Base-by-base conservation (phyloP, 2,113 vertebrate genomes). In the Trematocara nigrifrons region DNA sequence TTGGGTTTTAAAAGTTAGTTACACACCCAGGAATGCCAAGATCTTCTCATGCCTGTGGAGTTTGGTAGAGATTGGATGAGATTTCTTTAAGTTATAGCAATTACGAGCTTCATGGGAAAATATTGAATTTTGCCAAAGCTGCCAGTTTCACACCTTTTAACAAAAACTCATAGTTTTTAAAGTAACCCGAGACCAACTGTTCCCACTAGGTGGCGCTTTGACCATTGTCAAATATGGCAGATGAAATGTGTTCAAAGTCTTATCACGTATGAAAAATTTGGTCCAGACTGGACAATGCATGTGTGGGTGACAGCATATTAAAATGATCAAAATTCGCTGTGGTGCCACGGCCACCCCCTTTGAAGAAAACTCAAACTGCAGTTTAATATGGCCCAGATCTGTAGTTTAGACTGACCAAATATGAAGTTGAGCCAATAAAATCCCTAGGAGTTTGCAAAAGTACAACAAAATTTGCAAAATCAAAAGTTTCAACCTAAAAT, bases 351-450 rank as follows among this genome's bases (percentile, higher is more conserved):
- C 15, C 29, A 4, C 15, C 2, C 5, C 15, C 15, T 61, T 1
- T 10, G 15, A 33, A 10, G 29, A 61, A 61, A 61, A 61, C 29
- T 2, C 29, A 33, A 33, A 61, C 0, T 26, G 3, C 57, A 61
- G 29, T 61, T 61, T 59, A 54, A 54, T 54, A 22, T 54, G n/a
- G 52, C 52, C 52, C 52, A 22, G 52, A 12, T 54, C 15, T 33
- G 29, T 61, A 61, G 56, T 33, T 61, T 61, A 61, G 1, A 61
- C 57, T 61, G 15, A 61, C 57, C 29, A 61, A 61, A 61, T 61
- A 61, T 4, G 57, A 61, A 61, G 16, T 6, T 61, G 31, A 35
- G 16, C 31, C 0, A 0, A n/a, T 61, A 61, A 61, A 35, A 1
- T 61, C 5, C 16, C 31, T 4, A 7, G 57, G 16, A 61, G 57